Evolutionary conservation across 2,797 vertebrate species (phyloP).

Genomic region (Microtus californicus): DNA sequence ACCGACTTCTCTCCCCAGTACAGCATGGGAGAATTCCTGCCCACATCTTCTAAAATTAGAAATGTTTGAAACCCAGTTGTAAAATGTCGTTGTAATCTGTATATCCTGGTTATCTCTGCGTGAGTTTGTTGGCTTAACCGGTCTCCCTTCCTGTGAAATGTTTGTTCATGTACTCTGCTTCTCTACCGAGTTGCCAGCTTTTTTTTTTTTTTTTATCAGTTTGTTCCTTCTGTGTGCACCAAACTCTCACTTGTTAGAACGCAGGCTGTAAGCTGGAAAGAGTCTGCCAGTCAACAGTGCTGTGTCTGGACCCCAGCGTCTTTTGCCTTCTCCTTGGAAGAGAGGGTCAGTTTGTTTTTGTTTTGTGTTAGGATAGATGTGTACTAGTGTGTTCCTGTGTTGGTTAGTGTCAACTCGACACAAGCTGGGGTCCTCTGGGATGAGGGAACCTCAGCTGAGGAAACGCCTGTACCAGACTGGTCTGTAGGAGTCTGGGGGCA

Average conservation of each 20-base stretch:
- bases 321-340: background rate
- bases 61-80: slow-evolving; percentile 14
- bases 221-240: background rate
- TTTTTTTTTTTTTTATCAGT: background rate
- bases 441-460: background rate
- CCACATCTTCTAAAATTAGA: background rate
- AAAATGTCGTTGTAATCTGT: slow-evolving; percentile 38
- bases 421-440: background rate
- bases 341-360: background rate
- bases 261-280: no score
- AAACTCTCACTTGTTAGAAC: background rate
- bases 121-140: background rate
- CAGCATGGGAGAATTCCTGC: background rate
- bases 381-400: background rate
- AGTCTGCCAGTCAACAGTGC: background rate
- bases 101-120: slow-evolving; percentile 26
- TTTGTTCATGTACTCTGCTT: slow-evolving; percentile 35
- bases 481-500: background rate
- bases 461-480: background rate
- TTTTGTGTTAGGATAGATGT: background rate
- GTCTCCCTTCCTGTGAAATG: slow-evolving; percentile 46
- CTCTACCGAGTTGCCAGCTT: slow-evolving; percentile 15
- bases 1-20: background rate
- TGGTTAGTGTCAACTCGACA: background rate
- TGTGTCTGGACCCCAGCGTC: background rate